Base-by-base conservation (phyloP, 1,140 invertebrate species). In the Helicoverpa zea region DNA sequence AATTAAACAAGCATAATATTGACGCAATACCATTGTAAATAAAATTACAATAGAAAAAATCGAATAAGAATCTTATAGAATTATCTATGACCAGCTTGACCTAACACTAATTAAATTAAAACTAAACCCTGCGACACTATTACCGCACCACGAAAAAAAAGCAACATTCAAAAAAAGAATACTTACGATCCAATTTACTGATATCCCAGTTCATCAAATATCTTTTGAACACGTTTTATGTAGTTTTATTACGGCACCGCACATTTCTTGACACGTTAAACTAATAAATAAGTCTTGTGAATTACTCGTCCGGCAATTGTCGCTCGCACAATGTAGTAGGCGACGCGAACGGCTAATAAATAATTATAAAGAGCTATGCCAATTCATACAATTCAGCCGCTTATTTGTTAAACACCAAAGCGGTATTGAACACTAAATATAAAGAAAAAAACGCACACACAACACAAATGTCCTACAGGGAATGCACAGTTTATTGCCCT, bases 401-500 rank as follows among this genome's bases (percentile, higher is more conserved):
- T 70, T 70, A 76, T 74, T 74, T 74, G 72, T 43, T 14, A 18
- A n/a, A 79, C 76, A 68, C 30, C 76, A 68, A 68, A 78, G 70
- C 35, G 16, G 64, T 68, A 52, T 68, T 49, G 64, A 47, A 47
- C 30, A 58, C 64, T 47, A 16, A 78, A 70, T 70, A 79, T 58
- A 79, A 79, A 63, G 43, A 35, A 52, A 68, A 49, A 30, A 79
- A 79, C 63, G 30, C 64, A 77, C 29, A 43, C 51, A 51, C 49
- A 79, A 58, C 72, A 74, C 59, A 35, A 35, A 7, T 9, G 49
- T 72, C 18, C 23, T 54, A 58, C 56, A 66, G 64, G 51, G 64
- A 79, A 80, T 74, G 43, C 64, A 82, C 74, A 68, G 56, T 85
- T 78, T 80, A 85, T 68, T 81, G 79, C 54, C 73, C 29, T 64